These are phyloP conservation scores for Orthosia gothica DNA, from an alignment of 2,888 invertebrate genomes.

Conservation along the genomic window DNA sequence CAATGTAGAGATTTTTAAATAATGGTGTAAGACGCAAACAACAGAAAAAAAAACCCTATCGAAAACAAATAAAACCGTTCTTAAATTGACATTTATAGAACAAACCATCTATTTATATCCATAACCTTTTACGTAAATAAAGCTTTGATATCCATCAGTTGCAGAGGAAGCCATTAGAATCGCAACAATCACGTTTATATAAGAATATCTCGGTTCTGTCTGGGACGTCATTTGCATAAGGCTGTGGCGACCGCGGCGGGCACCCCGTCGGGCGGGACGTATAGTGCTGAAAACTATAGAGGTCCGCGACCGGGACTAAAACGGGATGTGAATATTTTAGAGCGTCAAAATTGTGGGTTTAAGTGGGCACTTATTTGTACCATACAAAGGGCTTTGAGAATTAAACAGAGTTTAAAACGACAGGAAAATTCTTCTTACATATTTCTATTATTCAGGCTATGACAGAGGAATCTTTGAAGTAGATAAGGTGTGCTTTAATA, in stretches of 20 bases:
- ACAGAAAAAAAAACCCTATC: background rate
- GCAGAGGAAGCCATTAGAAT: constrained; percentile 70
- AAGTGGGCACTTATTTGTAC: constrained; percentile 22
- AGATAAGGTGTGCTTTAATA: too few relatives aligned
- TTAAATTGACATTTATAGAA: constrained; percentile 41
- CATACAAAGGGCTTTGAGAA: background rate
- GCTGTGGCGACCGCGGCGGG: constrained; percentile 59
- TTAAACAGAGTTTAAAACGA: background rate
- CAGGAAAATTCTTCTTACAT: background rate
- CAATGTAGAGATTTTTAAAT: too few relatives aligned
- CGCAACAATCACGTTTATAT: constrained; percentile 72
- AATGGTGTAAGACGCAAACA: too few relatives aligned
- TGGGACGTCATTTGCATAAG: constrained; percentile 74
- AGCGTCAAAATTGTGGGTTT: constrained; percentile 18
- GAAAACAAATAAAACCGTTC: constrained; percentile 5
- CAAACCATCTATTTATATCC: constrained; percentile 44
- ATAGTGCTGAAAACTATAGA: constrained; percentile 57
- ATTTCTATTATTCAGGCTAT: background rate
- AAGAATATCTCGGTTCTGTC: constrained; percentile 69
- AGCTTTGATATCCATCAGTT: constrained; percentile 61
- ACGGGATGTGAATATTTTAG: constrained; percentile 45
- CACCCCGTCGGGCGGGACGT: constrained; percentile 63
- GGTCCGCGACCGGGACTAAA: constrained; percentile 32
- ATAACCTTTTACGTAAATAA: constrained; percentile 66
- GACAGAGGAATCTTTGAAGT: too few relatives aligned